Evolutionary conservation across 2,113 vertebrate species (phyloP), one percentile per base, ranked within the genome.

Genomic region (Aphyosemion australe): DNA sequence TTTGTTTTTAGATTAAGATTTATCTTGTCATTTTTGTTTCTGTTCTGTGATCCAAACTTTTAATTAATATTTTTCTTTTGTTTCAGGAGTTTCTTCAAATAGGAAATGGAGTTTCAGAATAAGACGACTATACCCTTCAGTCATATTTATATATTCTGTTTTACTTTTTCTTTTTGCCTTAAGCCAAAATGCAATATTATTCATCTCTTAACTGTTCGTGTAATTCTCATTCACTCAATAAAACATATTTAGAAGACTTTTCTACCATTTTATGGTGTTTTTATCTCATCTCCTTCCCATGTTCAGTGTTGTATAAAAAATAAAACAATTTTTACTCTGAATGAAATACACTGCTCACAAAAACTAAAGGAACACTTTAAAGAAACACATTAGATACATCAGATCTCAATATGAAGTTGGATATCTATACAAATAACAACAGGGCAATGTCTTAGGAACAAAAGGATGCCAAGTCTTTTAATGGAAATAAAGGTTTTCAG

Each of bases 1-100:
- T 15, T 45, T 45, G 3, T 15, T 5, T 3, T 45, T 45, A 15
- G 13, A 45, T 42, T 13, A 42, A 11, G 41, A 4, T 37, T 37
- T 7, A 37, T 8, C 34, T 37, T 37, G 9, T 42, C 43, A 16
- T 16, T 16, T 45, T 45, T 45, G 43, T 45, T 45, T 16, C 15
- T 16, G 26, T 32, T 32, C 51, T 53, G 51, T 53, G 51, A 39
- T 5, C 53, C 31, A 15, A 53, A 56, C 6, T 8, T 37, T 19
- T 15, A 10, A 26, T 26, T 2, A 4, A 26, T 2, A 4, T 26
- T 50, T 57, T 66, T 73, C 7, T 61, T 69, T 85, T 79, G 48
- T 62, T 61, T 47, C 65, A 92, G 92, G 87, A 84, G 5, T 90
- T 90, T 78, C 79, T 86, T 65, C 64, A 67, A 7, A 39, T 68